Percentiles rank a stretch among this genome's conserved stretches.
phyloP scores from a whole-genome alignment of 2,113 vertebrate species.

The Columba janthina region DNA sequence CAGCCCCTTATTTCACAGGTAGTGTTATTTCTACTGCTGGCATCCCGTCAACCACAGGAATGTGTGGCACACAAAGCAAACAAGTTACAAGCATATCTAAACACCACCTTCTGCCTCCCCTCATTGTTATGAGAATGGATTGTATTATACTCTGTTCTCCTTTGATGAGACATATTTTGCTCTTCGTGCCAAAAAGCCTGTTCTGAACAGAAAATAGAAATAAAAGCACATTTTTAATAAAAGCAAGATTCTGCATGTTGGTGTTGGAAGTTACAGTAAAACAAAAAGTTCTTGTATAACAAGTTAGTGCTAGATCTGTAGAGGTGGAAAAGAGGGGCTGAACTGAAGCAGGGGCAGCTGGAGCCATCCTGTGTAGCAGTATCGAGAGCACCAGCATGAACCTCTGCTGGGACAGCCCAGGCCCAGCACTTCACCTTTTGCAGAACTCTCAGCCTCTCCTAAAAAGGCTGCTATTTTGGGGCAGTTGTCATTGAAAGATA shows the following conservation, averaged over 20 bases:
- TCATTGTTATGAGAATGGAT: conserved; percentile 49
- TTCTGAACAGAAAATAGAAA: conserved; percentile 47
- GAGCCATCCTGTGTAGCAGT: not conserved
- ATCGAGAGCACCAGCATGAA: not conserved
- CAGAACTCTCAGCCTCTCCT: not conserved
- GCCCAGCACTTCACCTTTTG: not conserved
- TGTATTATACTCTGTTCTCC: conserved; percentile 13
- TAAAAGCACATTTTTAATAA: conserved; percentile 35
- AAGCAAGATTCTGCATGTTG: conserved; percentile 40
- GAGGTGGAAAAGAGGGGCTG: not conserved
- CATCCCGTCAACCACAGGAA: conserved; percentile 36
- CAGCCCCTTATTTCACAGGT: conserved; percentile 35
- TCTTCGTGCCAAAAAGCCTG: conserved; percentile 22
- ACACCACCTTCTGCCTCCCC: conserved; percentile 50
- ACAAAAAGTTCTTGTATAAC: not conserved
- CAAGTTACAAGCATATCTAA: conserved; percentile 40
- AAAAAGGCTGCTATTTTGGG: not conserved
- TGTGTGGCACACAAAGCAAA: conserved; percentile 46
- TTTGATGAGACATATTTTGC: conserved; percentile 40
- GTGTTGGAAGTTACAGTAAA: not conserved
- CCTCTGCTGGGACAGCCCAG: not conserved
- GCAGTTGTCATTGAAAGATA: not conserved
- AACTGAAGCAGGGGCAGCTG: not conserved
- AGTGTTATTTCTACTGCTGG: conserved; percentile 44
- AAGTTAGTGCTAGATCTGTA: not conserved